Evolutionary conservation across 1,140 invertebrate species (phyloP).

Genomic region (Andrena cerasifolii): DNA sequence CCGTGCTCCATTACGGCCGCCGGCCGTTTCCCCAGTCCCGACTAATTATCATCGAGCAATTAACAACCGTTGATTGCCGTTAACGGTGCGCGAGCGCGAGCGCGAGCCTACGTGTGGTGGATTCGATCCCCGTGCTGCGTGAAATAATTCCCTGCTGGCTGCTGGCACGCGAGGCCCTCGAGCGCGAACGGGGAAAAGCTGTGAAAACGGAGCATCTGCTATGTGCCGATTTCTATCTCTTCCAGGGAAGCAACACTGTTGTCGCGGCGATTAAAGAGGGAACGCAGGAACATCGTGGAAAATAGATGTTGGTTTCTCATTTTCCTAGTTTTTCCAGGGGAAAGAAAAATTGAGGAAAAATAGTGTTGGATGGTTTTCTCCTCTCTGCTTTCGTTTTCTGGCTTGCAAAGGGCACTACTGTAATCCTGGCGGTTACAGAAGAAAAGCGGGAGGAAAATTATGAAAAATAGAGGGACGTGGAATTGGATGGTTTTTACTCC

Average conservation of each 20-base stretch:
- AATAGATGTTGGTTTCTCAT: no score
- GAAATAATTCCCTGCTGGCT: slow-evolving; percentile 46
- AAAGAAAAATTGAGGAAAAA: no score
- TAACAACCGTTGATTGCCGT: slow-evolving; percentile 70
- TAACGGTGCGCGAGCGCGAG: slow-evolving; percentile 50
- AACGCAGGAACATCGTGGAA: no score
- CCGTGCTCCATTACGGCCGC: slow-evolving; percentile 55
- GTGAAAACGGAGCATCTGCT: neutral
- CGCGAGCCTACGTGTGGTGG: slow-evolving; percentile 35
- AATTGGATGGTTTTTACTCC: no score
- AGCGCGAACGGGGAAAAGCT: slow-evolving; percentile 2
- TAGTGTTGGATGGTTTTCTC: no score
- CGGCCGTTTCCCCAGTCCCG: slow-evolving; percentile 18
- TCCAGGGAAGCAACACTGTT: neutral
- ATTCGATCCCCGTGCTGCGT: slow-evolving; percentile 16
- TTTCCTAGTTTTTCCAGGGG: no score
- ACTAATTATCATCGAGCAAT: slow-evolving; percentile 68
- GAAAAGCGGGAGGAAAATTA: no score
- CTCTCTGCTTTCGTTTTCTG: no score
- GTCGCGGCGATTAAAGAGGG: neutral
- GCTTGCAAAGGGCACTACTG: no score
- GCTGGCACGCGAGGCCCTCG: neutral
- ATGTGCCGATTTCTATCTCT: neutral
- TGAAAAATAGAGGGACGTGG: no score
- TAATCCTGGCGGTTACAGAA: no score